A percentile compares a stretch with the other conserved stretches of the same genome.
phyloP scores from a whole-genome alignment of 2,113 vertebrate genomes.

The Ctenodactylus gundi region DNA sequence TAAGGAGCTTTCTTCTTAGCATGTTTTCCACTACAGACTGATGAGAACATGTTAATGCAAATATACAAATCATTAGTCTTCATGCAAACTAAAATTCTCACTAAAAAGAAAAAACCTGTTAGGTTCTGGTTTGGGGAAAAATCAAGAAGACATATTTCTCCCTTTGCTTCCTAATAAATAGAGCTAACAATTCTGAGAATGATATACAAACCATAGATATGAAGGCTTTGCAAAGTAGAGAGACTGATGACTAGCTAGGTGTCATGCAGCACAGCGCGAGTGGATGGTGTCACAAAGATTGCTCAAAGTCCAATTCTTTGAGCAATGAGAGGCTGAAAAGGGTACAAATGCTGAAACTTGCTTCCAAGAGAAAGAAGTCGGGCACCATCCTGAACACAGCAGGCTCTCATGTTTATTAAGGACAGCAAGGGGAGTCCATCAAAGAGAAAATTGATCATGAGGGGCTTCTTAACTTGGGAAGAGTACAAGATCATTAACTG shows the following conservation, averaged over 20 bases:
- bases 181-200: neutral
- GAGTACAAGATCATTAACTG: too few species aligned
- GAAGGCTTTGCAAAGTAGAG: neutral
- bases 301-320: too few species aligned
- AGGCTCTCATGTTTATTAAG: too few species aligned
- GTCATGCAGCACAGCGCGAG: too few species aligned
- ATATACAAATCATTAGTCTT: neutral
- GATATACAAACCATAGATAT: neutral
- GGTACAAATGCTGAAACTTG: too few species aligned
- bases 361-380: too few species aligned
- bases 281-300: too few species aligned
- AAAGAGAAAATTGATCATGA: too few species aligned
- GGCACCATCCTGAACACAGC: too few species aligned
- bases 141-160: neutral
- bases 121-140: neutral
- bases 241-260: neutral
- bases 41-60: neutral
- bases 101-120: neutral
- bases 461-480: too few species aligned
- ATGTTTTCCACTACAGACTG: neutral
- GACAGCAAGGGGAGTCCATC: too few species aligned
- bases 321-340: too few species aligned
- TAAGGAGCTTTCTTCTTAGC: neutral
- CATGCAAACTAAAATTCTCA: slow-evolving; percentile 11
- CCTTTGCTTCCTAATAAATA: neutral